Conservation (phyloP, 1,140 invertebrate genomes). For the Lethocerus indicus region DNA sequence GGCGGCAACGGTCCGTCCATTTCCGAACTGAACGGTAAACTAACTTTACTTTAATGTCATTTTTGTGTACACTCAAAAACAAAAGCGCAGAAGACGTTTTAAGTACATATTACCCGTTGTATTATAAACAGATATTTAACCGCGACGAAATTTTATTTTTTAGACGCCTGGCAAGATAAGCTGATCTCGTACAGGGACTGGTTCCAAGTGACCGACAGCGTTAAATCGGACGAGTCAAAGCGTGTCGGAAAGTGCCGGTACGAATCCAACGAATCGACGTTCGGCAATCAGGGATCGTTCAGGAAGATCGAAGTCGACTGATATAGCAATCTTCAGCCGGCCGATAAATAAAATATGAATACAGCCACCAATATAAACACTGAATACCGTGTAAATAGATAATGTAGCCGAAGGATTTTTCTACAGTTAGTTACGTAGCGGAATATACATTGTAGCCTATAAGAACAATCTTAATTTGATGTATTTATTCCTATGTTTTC, state of each 20-base stretch:
- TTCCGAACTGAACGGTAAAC: conserved; percentile 16
- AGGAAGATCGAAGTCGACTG: conserved; percentile 27
- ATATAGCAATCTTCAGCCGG: no score
- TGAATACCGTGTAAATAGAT: no score
- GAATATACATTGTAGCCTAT: no score
- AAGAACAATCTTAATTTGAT: no score
- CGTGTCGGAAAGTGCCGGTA: conserved; percentile 21
- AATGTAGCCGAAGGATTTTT: no score
- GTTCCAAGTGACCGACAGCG: conserved; percentile 24
- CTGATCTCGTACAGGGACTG: conserved; percentile 26
- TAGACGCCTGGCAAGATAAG: conserved; percentile 26
- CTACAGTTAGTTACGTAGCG: no score
- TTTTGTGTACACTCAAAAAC: not conserved
- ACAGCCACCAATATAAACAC: no score
- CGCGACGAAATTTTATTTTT: conserved; percentile 8
- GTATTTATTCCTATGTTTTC: no score
- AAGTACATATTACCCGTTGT: not conserved
- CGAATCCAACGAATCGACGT: conserved; percentile 20
- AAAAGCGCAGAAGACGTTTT: not conserved
- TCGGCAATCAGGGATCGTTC: conserved; percentile 25
- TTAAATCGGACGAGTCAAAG: conserved; percentile 24
- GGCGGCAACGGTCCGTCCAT: conserved; percentile 16
- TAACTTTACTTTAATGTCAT: not conserved
- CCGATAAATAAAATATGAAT: no score
- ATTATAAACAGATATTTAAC: not conserved